phyloP scores from a whole-genome alignment of 2,113 vertebrate species.

The Nycticorax nycticorax region DNA sequence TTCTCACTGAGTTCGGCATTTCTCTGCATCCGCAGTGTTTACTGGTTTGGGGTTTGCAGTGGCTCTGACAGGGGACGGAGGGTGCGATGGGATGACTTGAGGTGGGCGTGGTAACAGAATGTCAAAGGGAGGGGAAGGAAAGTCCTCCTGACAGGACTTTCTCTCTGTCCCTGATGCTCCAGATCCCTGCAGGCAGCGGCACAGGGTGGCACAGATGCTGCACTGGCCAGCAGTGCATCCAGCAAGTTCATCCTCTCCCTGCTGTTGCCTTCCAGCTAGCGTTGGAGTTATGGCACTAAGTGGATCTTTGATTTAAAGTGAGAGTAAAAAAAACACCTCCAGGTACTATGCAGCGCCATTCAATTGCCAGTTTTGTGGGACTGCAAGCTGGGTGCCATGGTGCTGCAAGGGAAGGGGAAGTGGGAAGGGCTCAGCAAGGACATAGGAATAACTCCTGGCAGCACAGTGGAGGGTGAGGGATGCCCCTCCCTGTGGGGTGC shows the following conservation, averaged over 20 bases:
- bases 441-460: neutral
- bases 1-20: neutral
- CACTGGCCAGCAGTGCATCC: neutral
- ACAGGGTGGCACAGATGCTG: neutral
- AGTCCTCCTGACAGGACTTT: neutral
- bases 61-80: neutral
- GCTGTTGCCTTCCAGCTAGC: neutral
- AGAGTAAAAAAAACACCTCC: neutral
- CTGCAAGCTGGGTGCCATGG: neutral
- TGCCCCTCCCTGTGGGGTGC: neutral
- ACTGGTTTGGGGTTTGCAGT: neutral
- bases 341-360: neutral
- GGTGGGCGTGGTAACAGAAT: neutral
- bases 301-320: neutral
- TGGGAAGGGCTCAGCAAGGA: neutral
- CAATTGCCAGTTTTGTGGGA: neutral
- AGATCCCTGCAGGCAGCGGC: neutral
- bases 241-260: neutral
- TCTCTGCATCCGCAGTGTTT: neutral
- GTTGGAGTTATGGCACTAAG: neutral
- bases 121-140: neutral
- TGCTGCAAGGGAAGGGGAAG: neutral
- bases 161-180: neutral
- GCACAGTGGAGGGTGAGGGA: neutral
- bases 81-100: rapidly evolving